Percentiles rank a stretch among this genome's conserved stretches.
These are phyloP conservation scores for Drosophila atripex DNA, from an alignment of 2,888 invertebrate genomes.

Conservation along the genomic window DNA sequence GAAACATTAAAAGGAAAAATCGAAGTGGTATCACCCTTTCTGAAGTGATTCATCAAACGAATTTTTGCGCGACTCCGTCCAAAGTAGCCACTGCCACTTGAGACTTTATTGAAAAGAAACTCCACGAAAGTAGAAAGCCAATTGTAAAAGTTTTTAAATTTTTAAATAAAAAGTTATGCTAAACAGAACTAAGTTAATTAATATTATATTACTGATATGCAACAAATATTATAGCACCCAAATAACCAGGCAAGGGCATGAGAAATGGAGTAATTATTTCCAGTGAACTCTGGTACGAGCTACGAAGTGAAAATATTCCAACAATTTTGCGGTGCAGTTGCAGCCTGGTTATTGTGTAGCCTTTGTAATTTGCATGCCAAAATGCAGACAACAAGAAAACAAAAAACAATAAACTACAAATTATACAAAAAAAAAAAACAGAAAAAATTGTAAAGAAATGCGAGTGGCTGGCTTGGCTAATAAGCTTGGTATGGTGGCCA, in stretches of 20 bases:
- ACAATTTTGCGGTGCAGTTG: slow-evolving; percentile 32
- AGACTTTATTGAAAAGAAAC: not conserved
- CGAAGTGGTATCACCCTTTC: slow-evolving; percentile 35
- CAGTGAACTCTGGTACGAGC: slow-evolving; percentile 40
- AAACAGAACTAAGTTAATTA: not conserved
- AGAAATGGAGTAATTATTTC: slow-evolving; percentile 65
- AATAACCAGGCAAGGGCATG: slow-evolving; percentile 37
- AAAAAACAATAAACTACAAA: slow-evolving; percentile 65
- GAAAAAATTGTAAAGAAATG: slow-evolving; percentile 52
- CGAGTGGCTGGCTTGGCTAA: slow-evolving; percentile 53
- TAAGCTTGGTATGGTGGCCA: slow-evolving; percentile 42
- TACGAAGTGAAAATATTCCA: slow-evolving; percentile 71
- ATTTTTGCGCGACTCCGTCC: not conserved
- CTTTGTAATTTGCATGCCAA: slow-evolving; percentile 70
- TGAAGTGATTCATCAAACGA: slow-evolving; percentile 3
- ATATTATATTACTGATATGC: slow-evolving; percentile 4
- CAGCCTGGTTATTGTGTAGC: slow-evolving; percentile 39
- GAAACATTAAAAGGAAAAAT: slow-evolving; percentile 2
- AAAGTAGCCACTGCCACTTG: slow-evolving; percentile 5
- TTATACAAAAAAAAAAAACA: slow-evolving; percentile 37
- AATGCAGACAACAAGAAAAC: slow-evolving; percentile 43
- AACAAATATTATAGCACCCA: slow-evolving; percentile 24
- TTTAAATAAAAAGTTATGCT: not conserved
- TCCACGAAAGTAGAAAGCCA: not conserved
- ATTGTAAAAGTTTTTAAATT: slow-evolving; percentile 5